Evolutionary conservation across 2,888 invertebrate genomes (phyloP), one percentile per base, ranked within the genome.

Genomic region (Iphiclides podalirius): DNA sequence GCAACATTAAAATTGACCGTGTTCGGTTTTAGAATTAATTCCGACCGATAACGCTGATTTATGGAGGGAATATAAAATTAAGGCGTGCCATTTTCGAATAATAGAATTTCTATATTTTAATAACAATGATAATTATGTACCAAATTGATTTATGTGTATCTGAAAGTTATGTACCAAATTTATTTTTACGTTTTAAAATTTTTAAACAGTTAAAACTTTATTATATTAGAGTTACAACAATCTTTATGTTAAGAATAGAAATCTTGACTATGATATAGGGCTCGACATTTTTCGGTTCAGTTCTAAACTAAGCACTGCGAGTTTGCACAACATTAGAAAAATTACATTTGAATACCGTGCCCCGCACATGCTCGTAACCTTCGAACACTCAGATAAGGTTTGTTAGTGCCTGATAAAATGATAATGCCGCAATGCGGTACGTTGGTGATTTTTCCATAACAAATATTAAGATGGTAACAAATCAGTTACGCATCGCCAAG

Each of bases 351-450:
- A 64, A 63, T 64, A 57, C 52, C 44, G 54, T 60, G 63, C 55
- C 47, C 20, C 20, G 58, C 52, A 58, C 59, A 60, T 40, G 52
- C 50, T 52, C 46, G 52, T 66, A 76, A 75, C 79, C 79, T 79
- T 79, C 75, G 69, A 54, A 60, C 57, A 53, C 56, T 47, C 31
- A 69, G 75, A 78, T 79, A 79, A 70, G 66, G 49, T 52, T 50
- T 59, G 60, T 63, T 68, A 63, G 58, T 67, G 65, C 54, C 65
- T 75, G 80, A 79, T 79, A 79, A 72, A 61, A 60, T 64, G 70
- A 74, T 75, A 77, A 72, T 66, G 63, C 53, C 68, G 67, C 70
- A 74, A 58, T 70, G 70, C 70, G 60, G 62, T 54, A 55, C 60
- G 54, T 52, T 44, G 46, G 46, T 55, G 52, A 61, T 57, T 55